Evolutionary conservation across 2,888 invertebrate species (phyloP), one percentile per base, ranked within the genome.

Genomic region (Cecidostiba fungosa): DNA sequence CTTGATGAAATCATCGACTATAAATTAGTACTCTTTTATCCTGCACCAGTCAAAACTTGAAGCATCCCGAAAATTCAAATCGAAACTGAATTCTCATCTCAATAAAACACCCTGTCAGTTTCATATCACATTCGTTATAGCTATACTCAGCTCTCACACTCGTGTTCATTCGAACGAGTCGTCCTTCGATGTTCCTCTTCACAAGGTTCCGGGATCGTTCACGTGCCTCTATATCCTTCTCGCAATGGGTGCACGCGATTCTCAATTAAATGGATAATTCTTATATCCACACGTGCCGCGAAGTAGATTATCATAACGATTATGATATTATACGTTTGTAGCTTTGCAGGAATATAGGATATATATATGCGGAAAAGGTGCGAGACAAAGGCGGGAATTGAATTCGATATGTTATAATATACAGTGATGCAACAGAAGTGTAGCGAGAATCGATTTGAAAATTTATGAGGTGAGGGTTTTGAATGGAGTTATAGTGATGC

Each of bases 361-460:
- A 66, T 66, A 70, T 3, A 2, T 23, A 23, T 8, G 32, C 29
- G 69, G 69, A 70, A 70, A 70, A 32, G 19, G 6, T 3, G 32
- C 16, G 69, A 36, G 19, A 70, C 32, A 43, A 72, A 72, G 39
- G 36, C 70, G 8, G 19, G 62, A 23, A 26, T 26, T 62, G 62
- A 62, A 62, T 62, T 62, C 26, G 23, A 62, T 59, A 59, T 59
- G 47, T 19, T 14, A 4, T 62, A 12, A 8, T 62, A 62, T 62
- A 62, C 26, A 62, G 26, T 62, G 62, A 62, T 62, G 62, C 66
- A 66, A 66, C 29, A n/a, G n/a, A 72, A n/a, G 39, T 39, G 72
- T 36, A 36, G 66, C 66, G 66, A 16, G 66, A 66, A 66, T 29
- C 32, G 32, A n/a, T 39, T 39, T 39, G 72, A 23, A 72, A 72